Conservation (phyloP, 2,888 invertebrate species). For the Agrotis exclamationis region DNA sequence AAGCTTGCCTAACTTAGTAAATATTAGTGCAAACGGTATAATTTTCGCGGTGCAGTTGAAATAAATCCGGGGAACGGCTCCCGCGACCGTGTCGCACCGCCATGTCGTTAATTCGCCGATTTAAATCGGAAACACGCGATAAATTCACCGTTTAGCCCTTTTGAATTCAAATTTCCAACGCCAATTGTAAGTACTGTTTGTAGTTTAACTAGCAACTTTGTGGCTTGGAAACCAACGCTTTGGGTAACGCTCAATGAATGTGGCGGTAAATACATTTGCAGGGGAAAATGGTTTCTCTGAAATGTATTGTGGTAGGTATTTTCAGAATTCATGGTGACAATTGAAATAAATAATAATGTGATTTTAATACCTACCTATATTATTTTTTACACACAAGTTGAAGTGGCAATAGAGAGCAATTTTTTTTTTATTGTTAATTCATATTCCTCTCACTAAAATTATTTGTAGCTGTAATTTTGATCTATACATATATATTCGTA, state of each 20-base stretch:
- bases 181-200: slow-evolving; percentile 69
- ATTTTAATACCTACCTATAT: too few species aligned
- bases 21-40: slow-evolving; percentile 52
- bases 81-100: slow-evolving; percentile 74
- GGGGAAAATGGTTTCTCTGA: not conserved
- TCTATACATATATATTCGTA: too few species aligned
- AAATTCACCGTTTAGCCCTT: slow-evolving; percentile 86
- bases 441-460: not conserved
- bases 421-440: too few species aligned
- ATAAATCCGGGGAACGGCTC: slow-evolving; percentile 82
- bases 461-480: not conserved
- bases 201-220: slow-evolving; percentile 53
- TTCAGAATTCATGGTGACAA: slow-evolving; percentile 4
- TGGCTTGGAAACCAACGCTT: slow-evolving; percentile 33
- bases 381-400: too few species aligned
- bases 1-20: slow-evolving; percentile 38
- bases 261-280: slow-evolving; percentile 6
- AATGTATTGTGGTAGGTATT: not conserved
- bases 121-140: slow-evolving; percentile 89
- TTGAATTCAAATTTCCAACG: slow-evolving; percentile 80
- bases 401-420: too few species aligned
- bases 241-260: slow-evolving; percentile 20
- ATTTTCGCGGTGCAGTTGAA: slow-evolving; percentile 68
- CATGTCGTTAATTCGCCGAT: slow-evolving; percentile 88
- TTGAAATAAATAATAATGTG: not conserved